Conservation (phyloP, 1,140 invertebrate species). For the Reticulitermes speratus region DNA sequence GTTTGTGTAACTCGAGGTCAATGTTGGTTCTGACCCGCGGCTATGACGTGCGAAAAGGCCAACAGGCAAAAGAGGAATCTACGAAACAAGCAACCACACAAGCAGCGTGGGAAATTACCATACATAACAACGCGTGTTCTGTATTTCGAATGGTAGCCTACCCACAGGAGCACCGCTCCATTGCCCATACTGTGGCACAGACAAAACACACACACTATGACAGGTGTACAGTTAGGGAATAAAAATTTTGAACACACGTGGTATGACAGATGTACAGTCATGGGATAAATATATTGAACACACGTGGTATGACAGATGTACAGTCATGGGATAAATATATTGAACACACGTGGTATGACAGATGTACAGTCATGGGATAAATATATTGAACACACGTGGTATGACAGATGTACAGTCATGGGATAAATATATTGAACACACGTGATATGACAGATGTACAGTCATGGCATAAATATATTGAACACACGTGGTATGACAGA, state of each 20-base stretch:
- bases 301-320: too few species aligned
- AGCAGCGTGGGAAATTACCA: not conserved
- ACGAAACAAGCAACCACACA: not conserved
- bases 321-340: not conserved
- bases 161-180: not conserved
- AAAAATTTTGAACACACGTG: not conserved
- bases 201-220: not conserved
- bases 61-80: slow-evolving; percentile 3
- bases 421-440: too few species aligned
- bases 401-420: too few species aligned
- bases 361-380: not conserved
- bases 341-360: too few species aligned
- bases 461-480: too few species aligned
- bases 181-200: not conserved
- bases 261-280: not conserved
- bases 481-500: too few species aligned
- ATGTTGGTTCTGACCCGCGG: not conserved
- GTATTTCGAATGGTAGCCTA: too few species aligned
- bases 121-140: not conserved
- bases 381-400: too few species aligned
- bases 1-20: not conserved
- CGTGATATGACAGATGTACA: too few species aligned
- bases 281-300: too few species aligned
- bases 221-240: not conserved
- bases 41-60: not conserved